phyloP scores from a whole-genome alignment of 1,140 invertebrate genomes.

The Saccostrea echinata region DNA sequence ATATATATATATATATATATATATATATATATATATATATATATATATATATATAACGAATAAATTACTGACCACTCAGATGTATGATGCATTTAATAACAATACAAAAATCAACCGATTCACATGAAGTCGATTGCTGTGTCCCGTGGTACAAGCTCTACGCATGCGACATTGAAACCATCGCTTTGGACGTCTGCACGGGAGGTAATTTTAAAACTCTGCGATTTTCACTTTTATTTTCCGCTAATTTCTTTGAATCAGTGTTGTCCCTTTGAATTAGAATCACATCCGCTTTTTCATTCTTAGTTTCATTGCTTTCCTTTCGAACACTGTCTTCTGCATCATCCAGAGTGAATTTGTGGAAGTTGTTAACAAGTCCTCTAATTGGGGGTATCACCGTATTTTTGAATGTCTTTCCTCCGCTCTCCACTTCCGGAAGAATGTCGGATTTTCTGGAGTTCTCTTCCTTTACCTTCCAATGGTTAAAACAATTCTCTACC shows the following conservation, averaged over 20 bases:
- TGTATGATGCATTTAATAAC: no score
- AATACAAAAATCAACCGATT: no score
- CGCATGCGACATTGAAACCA: neutral
- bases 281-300: neutral
- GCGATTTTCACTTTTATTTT: neutral
- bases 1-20: no score
- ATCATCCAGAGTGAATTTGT: constrained; percentile 39
- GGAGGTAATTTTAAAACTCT: constrained; percentile 27
- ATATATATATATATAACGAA: no score
- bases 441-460: constrained; percentile 33
- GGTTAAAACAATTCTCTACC: constrained; percentile 58
- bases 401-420: constrained; percentile 41
- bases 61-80: no score
- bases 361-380: constrained; percentile 50
- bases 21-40: no score
- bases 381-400: constrained; percentile 45
- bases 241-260: neutral
- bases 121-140: no score
- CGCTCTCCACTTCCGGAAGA: neutral
- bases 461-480: constrained; percentile 31
- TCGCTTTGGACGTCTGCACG: constrained; percentile 27
- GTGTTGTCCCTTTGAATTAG: neutral
- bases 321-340: neutral
- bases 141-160: neutral
- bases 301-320: neutral